Base-by-base conservation (phyloP, 1,140 invertebrate genomes). In the Chironomus tepperi region DNA sequence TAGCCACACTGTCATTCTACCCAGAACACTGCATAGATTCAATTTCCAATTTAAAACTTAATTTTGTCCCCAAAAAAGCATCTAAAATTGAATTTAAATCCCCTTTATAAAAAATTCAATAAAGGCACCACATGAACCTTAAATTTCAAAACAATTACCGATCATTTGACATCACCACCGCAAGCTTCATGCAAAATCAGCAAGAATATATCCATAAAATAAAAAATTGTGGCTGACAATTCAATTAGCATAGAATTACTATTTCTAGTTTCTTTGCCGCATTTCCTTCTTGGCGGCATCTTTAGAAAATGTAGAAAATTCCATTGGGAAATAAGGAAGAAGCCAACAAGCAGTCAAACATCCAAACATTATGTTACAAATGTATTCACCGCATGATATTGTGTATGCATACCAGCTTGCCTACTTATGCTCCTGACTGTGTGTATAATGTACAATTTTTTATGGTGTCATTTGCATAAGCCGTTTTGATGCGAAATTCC, bases 181-280 rank as follows among this genome's bases (percentile, higher is more conserved):
- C 24, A 34, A 34, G 5, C 24, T 34, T 5, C 24, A n/a, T n/a
- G n/a, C n/a, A n/a, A n/a, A n/a, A n/a, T n/a, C n/a, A 34, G 5
- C 24, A 34, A 34, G 24, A 34, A 34, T 12, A 57, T n/a, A 57
- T 57, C 12, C 7, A 57, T 57, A n/a, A 57, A 57, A 47, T 47
- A 47, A 57, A 57, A 34, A 34, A 15, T n/a, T 57, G 47, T 57
- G 12, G 47, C 10, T 57, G 47, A 57, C 47, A 57, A 57, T 57
- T 57, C 47, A 57, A 57, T 57, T 57, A 57, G 47, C 47, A 57
- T 57, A 57, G n/a, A 57, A 57, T 57, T 57, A 57, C 47, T 57
- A 57, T 57, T 57, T 12, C 47, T 57, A 12, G 12, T 10, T 57
- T 47, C 15, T 47, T 57, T 15, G 0, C 47, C 12, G 5, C 47